These are phyloP conservation scores for Pachyrhynchus sulphureomaculatus DNA, from an alignment of 1,140 invertebrate genomes.

Conservation along the genomic window DNA sequence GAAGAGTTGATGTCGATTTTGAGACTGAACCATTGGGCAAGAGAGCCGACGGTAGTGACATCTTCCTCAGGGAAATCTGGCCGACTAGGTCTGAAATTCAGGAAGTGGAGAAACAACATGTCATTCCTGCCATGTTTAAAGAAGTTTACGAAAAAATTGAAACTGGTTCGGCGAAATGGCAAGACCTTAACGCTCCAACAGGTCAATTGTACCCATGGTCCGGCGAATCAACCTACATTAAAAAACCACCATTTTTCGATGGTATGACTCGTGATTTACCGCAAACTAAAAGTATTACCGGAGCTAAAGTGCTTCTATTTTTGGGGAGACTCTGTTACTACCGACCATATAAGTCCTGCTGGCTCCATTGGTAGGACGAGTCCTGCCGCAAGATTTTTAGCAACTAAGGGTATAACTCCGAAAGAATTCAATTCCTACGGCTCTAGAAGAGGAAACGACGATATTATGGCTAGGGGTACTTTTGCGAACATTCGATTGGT, in stretches of 20 bases:
- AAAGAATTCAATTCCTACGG: conserved; percentile 98
- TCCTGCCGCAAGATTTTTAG: conserved; percentile 86
- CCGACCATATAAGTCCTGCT: conserved; percentile 98
- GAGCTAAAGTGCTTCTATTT: conserved; percentile 79
- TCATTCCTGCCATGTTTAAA: conserved; percentile 97
- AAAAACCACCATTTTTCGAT: conserved; percentile 95
- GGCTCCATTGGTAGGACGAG: conserved; percentile 95
- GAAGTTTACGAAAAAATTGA: conserved; percentile 91
- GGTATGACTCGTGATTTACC: conserved; percentile 61
- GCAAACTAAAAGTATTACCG: conserved; percentile 57
- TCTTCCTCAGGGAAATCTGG: conserved; percentile 94
- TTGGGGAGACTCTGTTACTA: conserved; percentile 95
- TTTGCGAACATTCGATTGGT: conserved; percentile 97
- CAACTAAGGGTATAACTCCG: conserved; percentile 76
- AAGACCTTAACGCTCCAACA: conserved; percentile 74
- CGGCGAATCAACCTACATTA: conserved; percentile 89
- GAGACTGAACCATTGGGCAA: conserved; percentile 66
- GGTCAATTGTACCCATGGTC: conserved; percentile 92
- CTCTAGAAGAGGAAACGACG: conserved; percentile 93
- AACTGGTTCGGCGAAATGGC: conserved; percentile 85
- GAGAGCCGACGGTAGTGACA: conserved; percentile 65
- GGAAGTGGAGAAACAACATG: conserved; percentile 81
- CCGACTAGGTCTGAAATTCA: conserved; percentile 90
- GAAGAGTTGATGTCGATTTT: conserved; percentile 93
- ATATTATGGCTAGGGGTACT: conserved; percentile 94